phyloP scores from a whole-genome alignment of 2,888 invertebrate genomes.

The Drosophila siamana region DNA sequence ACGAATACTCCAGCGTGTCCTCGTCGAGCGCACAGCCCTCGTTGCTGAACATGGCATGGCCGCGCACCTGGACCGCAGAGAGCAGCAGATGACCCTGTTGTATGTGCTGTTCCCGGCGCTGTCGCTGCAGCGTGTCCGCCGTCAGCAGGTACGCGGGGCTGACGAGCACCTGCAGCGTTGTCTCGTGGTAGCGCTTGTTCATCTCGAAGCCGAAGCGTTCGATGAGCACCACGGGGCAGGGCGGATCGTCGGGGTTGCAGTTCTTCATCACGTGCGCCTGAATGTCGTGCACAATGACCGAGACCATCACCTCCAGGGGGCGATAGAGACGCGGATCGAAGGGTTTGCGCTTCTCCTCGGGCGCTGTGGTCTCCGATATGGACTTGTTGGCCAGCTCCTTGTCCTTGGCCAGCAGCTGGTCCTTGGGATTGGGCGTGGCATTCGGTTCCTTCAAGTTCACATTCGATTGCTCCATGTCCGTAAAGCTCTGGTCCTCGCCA shows the following conservation, averaged over 20 bases:
- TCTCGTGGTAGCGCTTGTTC: conserved; percentile 97
- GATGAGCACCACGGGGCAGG: conserved; percentile 94
- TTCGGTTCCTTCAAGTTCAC: conserved; percentile 85
- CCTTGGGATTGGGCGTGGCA: conserved; percentile 84
- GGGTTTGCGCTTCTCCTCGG: conserved; percentile 88
- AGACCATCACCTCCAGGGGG: conserved; percentile 95
- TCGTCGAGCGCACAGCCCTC: conserved; percentile 95
- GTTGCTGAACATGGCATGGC: conserved; percentile 98
- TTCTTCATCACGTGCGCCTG: conserved; percentile 95
- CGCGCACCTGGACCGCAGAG: conserved; percentile 94
- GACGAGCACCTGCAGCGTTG: conserved; percentile 94
- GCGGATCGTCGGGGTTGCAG: conserved; percentile 95
- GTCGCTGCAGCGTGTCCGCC: conserved; percentile 90
- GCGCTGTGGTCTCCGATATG: conserved; percentile 83
- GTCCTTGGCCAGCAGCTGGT: conserved; percentile 84
- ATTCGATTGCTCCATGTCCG: conserved; percentile 93
- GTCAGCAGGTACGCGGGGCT: conserved; percentile 95
- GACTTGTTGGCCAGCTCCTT: conserved; percentile 84
- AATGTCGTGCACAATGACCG: conserved; percentile 97
- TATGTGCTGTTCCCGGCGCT: conserved; percentile 90
- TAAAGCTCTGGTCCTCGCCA: conserved; percentile 97
- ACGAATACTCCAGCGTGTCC: conserved; percentile 98
- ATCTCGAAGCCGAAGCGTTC: conserved; percentile 98
- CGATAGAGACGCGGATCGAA: conserved; percentile 96
- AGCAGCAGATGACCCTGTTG: conserved; percentile 94